Evolutionary conservation across 2,113 vertebrate genomes (phyloP), one percentile per base, ranked within the genome.

Genomic region (Porphyrio hochstetteri): DNA sequence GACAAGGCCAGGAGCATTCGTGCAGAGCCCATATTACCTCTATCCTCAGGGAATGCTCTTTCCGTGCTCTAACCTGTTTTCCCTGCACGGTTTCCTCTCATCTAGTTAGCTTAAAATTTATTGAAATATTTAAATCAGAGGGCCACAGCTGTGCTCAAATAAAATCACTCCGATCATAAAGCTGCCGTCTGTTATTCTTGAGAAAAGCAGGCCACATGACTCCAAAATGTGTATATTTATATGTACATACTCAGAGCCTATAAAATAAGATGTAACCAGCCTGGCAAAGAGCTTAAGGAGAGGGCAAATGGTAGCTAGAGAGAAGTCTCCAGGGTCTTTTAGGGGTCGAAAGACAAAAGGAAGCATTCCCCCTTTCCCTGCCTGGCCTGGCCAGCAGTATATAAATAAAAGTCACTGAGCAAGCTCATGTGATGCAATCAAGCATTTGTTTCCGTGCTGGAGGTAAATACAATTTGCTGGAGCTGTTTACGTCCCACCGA

Each of bases 101-200:
- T 91, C 95, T 89, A 60, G 95, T 97, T 97, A 97, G 95, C 16
- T 87, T 5, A 76, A 67, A 96, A 97, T 97, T 97, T 94, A 97
- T 96, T 82, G 95, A 89, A 97, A 97, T 96, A 97, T 94, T 97
- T 87, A 93, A 96, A 97, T 97, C 81, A 93, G 38, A 36, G 92
- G 95, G 95, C 93, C 93, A 53, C 96, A 96, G 96, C 95, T 97
- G 95, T 81, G 92, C 95, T 96, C 97, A 89, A 92, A 95, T 96
- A 96, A 97, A 97, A 97, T 82, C 94, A 89, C 84, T 92, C 97
- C 96, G 94, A 97, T 96, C 97, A 97, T 97, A 97, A 97, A 97
- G 93, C 18, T 91, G 80, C 96, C 95, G 65, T 97, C 96, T 97
- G 97, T 92, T 96, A 56, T 95, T 85, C 94, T 93, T 9, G 88